A percentile compares a stretch with the other conserved stretches of the same genome.
Evolutionary conservation across 2,797 vertebrate genomes (phyloP).

Genomic region (Valencia hispanica): DNA sequence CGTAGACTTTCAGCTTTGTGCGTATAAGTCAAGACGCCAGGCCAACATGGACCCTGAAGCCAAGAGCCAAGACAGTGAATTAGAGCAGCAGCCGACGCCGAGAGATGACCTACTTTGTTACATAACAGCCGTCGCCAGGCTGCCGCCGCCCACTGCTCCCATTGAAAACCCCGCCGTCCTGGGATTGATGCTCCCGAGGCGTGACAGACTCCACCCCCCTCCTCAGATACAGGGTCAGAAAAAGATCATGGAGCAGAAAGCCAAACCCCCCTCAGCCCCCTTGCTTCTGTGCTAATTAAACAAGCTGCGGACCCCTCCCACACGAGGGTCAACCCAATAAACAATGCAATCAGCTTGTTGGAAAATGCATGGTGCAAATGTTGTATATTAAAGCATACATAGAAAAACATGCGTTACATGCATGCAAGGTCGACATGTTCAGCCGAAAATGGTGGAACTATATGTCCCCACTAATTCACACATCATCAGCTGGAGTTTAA

Average conservation of each 20-base stretch:
- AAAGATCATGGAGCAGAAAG: constrained; percentile 65
- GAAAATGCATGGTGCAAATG: constrained; percentile 40
- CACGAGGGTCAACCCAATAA: constrained; percentile 59
- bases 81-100: constrained; percentile 57
- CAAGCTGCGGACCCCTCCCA: constrained; percentile 45
- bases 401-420: constrained; percentile 31
- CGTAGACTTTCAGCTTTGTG: constrained; percentile 32
- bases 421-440: constrained; percentile 58
- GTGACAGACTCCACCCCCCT: constrained; percentile 28
- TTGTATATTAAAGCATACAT: constrained; percentile 39
- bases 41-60: constrained; percentile 49
- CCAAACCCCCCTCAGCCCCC: constrained; percentile 14
- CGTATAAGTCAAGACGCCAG: constrained; percentile 35
- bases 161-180: constrained; percentile 64
- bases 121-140: constrained; percentile 63
- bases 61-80: constrained; percentile 60
- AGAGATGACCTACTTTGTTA: constrained; percentile 78
- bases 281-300: constrained; percentile 66
- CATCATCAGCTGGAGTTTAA: constrained; percentile 1
- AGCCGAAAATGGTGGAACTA: constrained; percentile 47
- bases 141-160: constrained; percentile 46
- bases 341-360: constrained; percentile 54
- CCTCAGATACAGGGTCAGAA: constrained; percentile 58
- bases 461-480: not conserved
- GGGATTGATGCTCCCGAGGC: constrained; percentile 46